phyloP scores from a whole-genome alignment of 2,888 invertebrate genomes.

The Aphrophora alni region DNA sequence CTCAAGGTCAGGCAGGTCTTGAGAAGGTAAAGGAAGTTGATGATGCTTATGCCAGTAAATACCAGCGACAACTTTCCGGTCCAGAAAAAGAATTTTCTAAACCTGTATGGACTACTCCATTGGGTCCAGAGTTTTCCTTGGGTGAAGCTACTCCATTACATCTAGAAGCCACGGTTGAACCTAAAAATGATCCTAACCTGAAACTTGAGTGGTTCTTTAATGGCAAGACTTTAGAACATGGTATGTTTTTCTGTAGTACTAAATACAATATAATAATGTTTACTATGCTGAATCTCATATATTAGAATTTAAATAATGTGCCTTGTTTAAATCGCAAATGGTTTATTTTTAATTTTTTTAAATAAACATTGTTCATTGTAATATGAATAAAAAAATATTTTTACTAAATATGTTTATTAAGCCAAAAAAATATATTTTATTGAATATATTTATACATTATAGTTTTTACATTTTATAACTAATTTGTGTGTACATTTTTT shows the following conservation, averaged over 20 bases:
- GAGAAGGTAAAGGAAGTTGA: slow-evolving; percentile 91
- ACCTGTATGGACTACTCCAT: slow-evolving; percentile 85
- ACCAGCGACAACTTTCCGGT: slow-evolving; percentile 67
- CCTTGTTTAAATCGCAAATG: too few relatives aligned
- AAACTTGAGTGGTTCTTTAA: slow-evolving; percentile 96
- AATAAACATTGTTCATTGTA: too few relatives aligned
- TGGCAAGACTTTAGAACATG: slow-evolving; percentile 85
- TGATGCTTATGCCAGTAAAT: slow-evolving; percentile 75
- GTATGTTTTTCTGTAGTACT: slow-evolving; percentile 53
- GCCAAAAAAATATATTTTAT: too few relatives aligned
- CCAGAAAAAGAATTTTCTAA: slow-evolving; percentile 82
- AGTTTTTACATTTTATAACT: too few relatives aligned
- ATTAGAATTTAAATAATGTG: too few relatives aligned
- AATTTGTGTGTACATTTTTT: too few relatives aligned
- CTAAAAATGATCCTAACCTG: slow-evolving; percentile 89
- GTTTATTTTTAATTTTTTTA: too few relatives aligned
- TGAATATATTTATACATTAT: too few relatives aligned
- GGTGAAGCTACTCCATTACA: slow-evolving; percentile 86
- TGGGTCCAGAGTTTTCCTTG: slow-evolving; percentile 79
- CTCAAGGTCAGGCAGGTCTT: slow-evolving; percentile 89
- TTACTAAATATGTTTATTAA: too few relatives aligned
- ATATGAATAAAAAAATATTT: too few relatives aligned
- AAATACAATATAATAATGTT: too few relatives aligned
- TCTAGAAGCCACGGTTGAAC: slow-evolving; percentile 93
- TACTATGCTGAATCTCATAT: not conserved